Percentiles rank a stretch among this genome's conserved stretches.
Conservation (phyloP, 2,888 invertebrate genomes). For the Gymnocheta viridis region DNA sequence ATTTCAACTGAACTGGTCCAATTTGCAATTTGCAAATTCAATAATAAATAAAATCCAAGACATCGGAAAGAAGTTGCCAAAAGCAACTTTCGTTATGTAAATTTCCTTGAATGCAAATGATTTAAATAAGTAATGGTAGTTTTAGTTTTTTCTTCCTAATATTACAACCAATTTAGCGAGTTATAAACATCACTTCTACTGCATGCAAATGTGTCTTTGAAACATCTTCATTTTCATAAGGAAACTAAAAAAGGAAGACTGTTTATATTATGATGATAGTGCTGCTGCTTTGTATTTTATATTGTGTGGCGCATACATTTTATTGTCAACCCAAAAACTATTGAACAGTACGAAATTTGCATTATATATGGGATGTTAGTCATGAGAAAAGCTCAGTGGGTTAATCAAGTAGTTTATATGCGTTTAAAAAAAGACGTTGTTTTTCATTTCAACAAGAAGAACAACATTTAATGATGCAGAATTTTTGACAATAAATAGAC, state of each 20-base stretch:
- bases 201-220: constrained; percentile 44
- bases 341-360: constrained; percentile 45
- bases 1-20: not conserved
- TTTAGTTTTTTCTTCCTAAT: not conserved
- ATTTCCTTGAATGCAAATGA: constrained; percentile 63
- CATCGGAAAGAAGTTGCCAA: constrained; percentile 14
- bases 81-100: constrained; percentile 66
- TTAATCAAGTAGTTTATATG: constrained; percentile 69
- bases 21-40: constrained; percentile 16
- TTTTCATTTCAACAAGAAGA: constrained; percentile 3
- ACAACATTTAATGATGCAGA: constrained; percentile 40
- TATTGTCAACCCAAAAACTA: not conserved
- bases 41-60: constrained; percentile 19
- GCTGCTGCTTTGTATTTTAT: not conserved
- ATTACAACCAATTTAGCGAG: constrained; percentile 58
- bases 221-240: constrained; percentile 63
- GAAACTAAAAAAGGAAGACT: constrained; percentile 31
- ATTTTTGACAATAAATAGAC: constrained; percentile 16
- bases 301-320: constrained; percentile 9
- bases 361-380: constrained; percentile 47
- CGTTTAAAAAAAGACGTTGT: constrained; percentile 61
- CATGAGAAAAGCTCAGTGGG: constrained; percentile 67
- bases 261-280: not conserved
- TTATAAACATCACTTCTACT: constrained; percentile 64
- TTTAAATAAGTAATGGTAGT: constrained; percentile 37